Evolutionary conservation across 2,797 vertebrate species (phyloP), one percentile per base, ranked within the genome.

Genomic region (Hyperoplus lanceolatus): DNA sequence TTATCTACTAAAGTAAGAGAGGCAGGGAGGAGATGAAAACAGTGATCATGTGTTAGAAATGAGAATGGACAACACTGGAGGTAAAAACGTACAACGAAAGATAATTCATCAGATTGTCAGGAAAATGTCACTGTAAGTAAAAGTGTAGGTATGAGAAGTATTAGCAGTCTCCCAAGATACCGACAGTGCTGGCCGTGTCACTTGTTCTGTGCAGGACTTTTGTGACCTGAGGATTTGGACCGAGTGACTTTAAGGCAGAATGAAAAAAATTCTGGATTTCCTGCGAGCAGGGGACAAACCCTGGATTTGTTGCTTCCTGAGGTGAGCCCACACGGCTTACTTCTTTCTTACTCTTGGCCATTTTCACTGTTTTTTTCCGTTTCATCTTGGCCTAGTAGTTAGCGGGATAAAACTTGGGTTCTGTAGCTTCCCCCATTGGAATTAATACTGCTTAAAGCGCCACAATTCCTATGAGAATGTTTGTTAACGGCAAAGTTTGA

Each of bases 1-100:
- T 50, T 69, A 4, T 36, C 13, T 21, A 11, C 45, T 65, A 36
- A 55, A 51, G 70, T 74, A 56, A 57, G 49, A 14, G 39, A 61
- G 66, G 57, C 56, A 15, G 36, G 13, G 65, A 61, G 43, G 68
- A 55, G 54, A 64, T n/a, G 46, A n/a, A 42, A 39, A 42, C 57
- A 46, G 42, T 63, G 59, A 83, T 87, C 66, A 72, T 57, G 54
- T 74, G 59, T 12, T 56, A 62, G 56, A 72, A 79, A 73, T 77
- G 62, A 60, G 70, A 58, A 70, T 43, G 21, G 65, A 70, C 42
- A 36, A 41, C 43, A 10, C 48, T 57, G 61, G 69, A 68, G 81
- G 74, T 76, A 61, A 61, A 81, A 83, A 53, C 49, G 38, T 58
- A 38, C 51, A 71, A 29, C 64, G 51, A 84, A 63, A 76, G 48